These are phyloP conservation scores for Drosophila parvula DNA, from an alignment of 1,140 invertebrate genomes.

Conservation along the genomic window DNA sequence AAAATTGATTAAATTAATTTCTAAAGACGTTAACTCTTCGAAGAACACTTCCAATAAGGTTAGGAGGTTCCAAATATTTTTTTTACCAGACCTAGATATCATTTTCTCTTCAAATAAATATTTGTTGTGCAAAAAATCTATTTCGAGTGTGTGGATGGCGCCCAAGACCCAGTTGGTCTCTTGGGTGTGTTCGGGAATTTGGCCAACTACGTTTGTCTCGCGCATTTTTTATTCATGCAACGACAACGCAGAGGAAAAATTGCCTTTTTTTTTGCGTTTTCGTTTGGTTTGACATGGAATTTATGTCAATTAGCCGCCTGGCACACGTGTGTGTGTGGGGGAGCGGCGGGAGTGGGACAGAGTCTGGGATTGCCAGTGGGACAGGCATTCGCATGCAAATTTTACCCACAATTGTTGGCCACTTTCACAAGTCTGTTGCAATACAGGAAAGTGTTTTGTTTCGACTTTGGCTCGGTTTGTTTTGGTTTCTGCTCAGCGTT, in stretches of 20 bases:
- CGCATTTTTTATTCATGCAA: conserved; percentile 67
- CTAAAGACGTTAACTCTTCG: not conserved
- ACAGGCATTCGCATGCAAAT: conserved; percentile 68
- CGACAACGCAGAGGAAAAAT: conserved; percentile 39
- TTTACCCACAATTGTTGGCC: conserved; percentile 62
- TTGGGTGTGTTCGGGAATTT: conserved; percentile 61
- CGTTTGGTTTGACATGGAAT: conserved; percentile 74
- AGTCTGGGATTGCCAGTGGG: not conserved
- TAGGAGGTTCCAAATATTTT: too few species aligned
- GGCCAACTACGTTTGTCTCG: conserved; percentile 60
- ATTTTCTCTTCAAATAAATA: not conserved
- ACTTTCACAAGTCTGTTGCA: conserved; percentile 76
- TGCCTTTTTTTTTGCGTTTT: conserved; percentile 32
- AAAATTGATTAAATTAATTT: not conserved
- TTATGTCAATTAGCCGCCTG: conserved; percentile 73
- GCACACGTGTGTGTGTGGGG: conserved; percentile 52
- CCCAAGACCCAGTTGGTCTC: conserved; percentile 30
- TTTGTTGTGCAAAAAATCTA: not conserved
- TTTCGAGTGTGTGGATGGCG: conserved; percentile 28
- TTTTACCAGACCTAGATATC: too few species aligned
- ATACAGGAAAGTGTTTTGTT: conserved; percentile 77
- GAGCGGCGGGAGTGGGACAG: conserved; percentile 4
- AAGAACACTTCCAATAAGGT: not conserved
- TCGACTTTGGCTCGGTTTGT: conserved; percentile 22
- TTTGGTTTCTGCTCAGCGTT: conserved; percentile 60